Percentiles rank a stretch among this genome's conserved stretches.
Conservation (phyloP, 2,797 vertebrate species). For the Acanthurus leucopareius region DNA sequence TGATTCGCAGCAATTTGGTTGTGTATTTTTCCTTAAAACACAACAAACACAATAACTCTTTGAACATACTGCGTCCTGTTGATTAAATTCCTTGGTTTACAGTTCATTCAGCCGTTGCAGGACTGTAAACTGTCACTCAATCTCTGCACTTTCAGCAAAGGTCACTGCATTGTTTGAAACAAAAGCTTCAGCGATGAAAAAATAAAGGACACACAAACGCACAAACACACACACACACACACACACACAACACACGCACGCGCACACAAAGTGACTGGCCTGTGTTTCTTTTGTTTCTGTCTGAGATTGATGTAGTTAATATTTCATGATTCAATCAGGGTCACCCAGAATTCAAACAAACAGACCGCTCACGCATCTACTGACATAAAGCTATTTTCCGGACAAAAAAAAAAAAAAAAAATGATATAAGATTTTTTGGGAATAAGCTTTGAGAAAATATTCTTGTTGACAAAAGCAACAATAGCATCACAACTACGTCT, state of each 20-base stretch:
- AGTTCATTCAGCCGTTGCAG: constrained; percentile 24
- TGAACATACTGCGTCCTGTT: too few species aligned
- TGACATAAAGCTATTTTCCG: background rate
- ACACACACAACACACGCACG: constrained; percentile 10
- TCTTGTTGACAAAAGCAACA: background rate
- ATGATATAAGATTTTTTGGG: background rate
- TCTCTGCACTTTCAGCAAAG: constrained; percentile 42
- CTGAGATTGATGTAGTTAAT: constrained; percentile 51
- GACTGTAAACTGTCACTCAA: constrained; percentile 26
- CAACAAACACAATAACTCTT: too few species aligned
- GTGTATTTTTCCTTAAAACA: background rate
- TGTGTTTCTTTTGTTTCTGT: constrained; percentile 39
- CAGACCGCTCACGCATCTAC: constrained; percentile 16
- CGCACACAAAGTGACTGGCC: background rate
- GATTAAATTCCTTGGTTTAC: background rate
- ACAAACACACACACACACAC: constrained; percentile 8
- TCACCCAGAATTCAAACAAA: constrained; percentile 45
- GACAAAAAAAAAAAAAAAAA: constrained; percentile 14
- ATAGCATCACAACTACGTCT: background rate
- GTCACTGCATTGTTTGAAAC: constrained; percentile 24
- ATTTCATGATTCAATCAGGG: constrained; percentile 67
- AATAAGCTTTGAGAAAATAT: background rate
- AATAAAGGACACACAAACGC: constrained; percentile 13
- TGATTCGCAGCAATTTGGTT: background rate
- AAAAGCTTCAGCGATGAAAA: constrained; percentile 34